Base-by-base conservation (phyloP, 2,888 invertebrate genomes). In the Clepsis dumicolana region DNA sequence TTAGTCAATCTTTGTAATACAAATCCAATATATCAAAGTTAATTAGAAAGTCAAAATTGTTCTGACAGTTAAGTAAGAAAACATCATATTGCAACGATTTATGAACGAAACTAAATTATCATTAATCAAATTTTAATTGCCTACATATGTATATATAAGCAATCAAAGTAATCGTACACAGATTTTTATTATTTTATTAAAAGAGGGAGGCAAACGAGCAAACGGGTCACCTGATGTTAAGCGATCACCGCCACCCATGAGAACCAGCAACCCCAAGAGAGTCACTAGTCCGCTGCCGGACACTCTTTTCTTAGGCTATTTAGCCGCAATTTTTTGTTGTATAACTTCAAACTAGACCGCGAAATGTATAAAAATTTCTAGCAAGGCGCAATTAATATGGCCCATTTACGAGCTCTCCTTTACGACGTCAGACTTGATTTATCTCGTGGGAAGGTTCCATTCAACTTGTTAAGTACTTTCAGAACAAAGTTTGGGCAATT, bases 401-500 rank as follows among this genome's bases (percentile, higher is more conserved):
- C 16, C 16, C 41, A 16, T 44, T 44, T 44, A 44, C 41, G 41
- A 41, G 16, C 41, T 44, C 16, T 44, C 41, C 8, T 44, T 44
- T 48, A 48, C 21, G 48, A 21, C 4, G 21, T 10, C 48, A 48
- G 48, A 48, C 29, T 54, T 16, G 18, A 29, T 41, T 21, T 4
- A 53, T 29, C 12, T 16, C 29, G 21, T 27, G 50, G 5, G 18
- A 24, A 32, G 29, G 18, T 54, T 21, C 44, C 24, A 29, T 48
- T 16, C 32, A 56, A 48, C 48, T 57, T 16, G 16, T n/a, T 56
- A 21, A 35, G 24, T 32, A 57, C 52, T n/a, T 32, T 27, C 12
- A 8, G 16, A 12, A 14, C 27, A 35, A 53, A 63, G 50, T 61
- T 63, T 18, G 10, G 53, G n/a, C n/a, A 2, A 27, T 44, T 16